Conservation (phyloP, 1,140 invertebrate species). For the Leptinotarsa defecta region DNA sequence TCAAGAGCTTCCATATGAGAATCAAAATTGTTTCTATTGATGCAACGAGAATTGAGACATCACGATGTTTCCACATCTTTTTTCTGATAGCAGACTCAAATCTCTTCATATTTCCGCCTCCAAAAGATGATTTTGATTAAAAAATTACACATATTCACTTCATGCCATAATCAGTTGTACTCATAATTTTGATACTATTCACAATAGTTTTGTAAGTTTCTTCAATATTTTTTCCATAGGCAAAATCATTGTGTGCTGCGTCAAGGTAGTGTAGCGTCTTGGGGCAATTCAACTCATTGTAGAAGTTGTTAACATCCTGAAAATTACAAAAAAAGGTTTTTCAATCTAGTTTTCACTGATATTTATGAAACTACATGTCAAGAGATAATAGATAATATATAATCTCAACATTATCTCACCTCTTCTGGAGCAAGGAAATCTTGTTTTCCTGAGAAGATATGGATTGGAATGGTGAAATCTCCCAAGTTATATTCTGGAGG, state of each 20-base stretch:
- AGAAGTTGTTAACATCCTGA: constrained; percentile 9
- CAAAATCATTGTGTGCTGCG: not conserved
- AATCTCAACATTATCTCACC: not conserved
- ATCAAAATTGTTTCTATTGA: no score
- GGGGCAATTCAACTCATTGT: not conserved
- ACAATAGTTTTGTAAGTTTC: not conserved
- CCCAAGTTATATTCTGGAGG: not conserved
- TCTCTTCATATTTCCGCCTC: no score
- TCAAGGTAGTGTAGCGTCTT: not conserved
- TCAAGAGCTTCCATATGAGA: no score
- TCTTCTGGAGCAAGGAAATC: not conserved
- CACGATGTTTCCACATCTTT: no score
- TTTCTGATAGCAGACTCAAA: no score
- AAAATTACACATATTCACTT: no score
- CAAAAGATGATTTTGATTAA: no score
- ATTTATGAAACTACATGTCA: not conserved
- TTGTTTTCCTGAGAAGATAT: not conserved
- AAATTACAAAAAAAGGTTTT: not conserved
- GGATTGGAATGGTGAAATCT: not conserved
- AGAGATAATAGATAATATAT: not conserved
- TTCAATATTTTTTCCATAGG: not conserved
- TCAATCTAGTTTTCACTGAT: not conserved
- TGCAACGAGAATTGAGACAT: no score
- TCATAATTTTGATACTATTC: not conserved
- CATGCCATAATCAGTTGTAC: no score